Base-by-base conservation (phyloP, 2,888 invertebrate species). In the Nebria salina region DNA sequence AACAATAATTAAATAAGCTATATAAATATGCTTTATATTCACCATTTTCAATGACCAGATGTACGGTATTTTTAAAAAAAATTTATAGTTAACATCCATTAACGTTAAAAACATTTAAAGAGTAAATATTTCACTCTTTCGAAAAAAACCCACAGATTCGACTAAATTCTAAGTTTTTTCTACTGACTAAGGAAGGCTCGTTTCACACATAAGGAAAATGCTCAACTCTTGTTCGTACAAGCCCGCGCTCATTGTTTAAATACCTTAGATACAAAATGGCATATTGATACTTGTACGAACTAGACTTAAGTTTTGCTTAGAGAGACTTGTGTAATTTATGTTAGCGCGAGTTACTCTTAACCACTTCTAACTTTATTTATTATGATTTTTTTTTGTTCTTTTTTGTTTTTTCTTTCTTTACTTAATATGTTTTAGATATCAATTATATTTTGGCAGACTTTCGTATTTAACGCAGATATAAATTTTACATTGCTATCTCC, bases 1-100 rank as follows among this genome's bases (percentile, higher is more conserved):
- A 80, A 80, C 81, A 83, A 83, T 83, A 80, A 73, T 76, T 83
- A 83, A 83, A 83, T 84, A 83, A 83, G 83, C 82, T 84, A 84
- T 83, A 83, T 84, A 83, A 83, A 84, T 84, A 84, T 83, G 84
- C 80, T 80, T 80, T 80, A 72, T 80, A 80, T 80, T 75, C 80
- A 80, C 80, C 80, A 80, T 80, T 80, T 80, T 80, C 54, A 80
- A 80, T 80, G 80, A 80, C 80, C 80, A 80, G 80, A 80, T 80
- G 80, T 75, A 80, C 75, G 80, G 80, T 75, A 80, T 75, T 79
- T 74, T 79, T 80, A 75, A 2, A 7, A 54, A 54, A 11, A 20
- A 1, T 20, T 11, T 80, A 80, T 80, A 80, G 73, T 75, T 80
- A 80, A 80, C 80, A 80, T 79, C 79, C 74, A 79, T 75, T 70